Evolutionary conservation across 2,888 invertebrate genomes (phyloP).

Genomic region (Mactromeris polynyma): DNA sequence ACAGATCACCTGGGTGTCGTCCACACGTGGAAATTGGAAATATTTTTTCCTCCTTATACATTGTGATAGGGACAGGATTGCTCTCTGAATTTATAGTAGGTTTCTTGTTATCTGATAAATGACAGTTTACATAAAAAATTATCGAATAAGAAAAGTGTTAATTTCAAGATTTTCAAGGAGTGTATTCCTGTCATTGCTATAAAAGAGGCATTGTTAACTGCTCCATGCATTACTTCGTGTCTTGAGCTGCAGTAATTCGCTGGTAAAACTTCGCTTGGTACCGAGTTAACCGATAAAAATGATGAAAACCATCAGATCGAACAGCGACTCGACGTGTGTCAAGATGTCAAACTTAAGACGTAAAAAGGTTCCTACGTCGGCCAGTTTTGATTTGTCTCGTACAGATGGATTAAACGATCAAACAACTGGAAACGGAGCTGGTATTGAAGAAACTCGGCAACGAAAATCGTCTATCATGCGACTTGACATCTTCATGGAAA

Average conservation of each 20-base stretch:
- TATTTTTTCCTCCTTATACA: too few species aligned
- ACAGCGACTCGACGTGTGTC: neutral
- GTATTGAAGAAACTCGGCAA: neutral
- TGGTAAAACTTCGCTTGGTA: neutral
- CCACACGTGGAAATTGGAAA: too few species aligned
- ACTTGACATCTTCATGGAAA: neutral
- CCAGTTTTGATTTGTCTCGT: neutral
- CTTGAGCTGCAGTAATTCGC: neutral
- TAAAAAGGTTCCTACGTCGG: neutral
- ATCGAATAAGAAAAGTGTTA: too few species aligned
- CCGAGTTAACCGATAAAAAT: neutral
- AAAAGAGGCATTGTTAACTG: too few species aligned
- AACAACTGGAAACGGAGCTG: neutral
- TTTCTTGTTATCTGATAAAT: too few species aligned
- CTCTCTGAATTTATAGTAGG: too few species aligned
- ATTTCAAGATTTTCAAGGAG: too few species aligned
- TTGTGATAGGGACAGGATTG: too few species aligned
- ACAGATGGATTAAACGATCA: neutral
- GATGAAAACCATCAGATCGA: neutral
- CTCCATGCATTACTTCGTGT: neutral
- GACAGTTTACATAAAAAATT: too few species aligned
- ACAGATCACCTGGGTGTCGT: too few species aligned
- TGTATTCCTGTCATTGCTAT: too few species aligned
- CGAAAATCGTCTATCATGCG: neutral
- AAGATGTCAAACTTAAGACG: neutral